Evolutionary conservation across 2,888 invertebrate species (phyloP).

Genomic region (Eustalomyia histrio): DNA sequence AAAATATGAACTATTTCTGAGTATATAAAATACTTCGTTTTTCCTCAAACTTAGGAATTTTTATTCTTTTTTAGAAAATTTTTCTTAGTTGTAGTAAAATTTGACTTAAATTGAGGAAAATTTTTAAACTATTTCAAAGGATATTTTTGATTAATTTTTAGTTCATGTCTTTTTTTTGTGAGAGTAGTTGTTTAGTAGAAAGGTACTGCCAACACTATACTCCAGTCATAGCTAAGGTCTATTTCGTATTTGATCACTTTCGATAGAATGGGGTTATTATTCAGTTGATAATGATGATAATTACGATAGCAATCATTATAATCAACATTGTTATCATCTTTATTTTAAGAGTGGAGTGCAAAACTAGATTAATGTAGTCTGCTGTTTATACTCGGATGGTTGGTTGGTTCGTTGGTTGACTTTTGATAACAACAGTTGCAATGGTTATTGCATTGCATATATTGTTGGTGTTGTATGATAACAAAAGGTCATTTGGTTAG

Average conservation of each 20-base stretch:
- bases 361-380: background rate
- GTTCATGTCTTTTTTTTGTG: no score
- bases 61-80: no score
- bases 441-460: constrained; percentile 3
- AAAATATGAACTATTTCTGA: no score
- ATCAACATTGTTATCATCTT: background rate
- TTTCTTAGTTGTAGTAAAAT: no score
- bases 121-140: no score
- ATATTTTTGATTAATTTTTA: no score
- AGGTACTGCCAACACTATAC: no score
- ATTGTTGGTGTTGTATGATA: constrained; percentile 39
- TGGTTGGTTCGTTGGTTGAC: background rate
- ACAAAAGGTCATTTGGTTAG: constrained; percentile 49
- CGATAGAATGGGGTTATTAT: background rate
- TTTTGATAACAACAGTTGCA: constrained; percentile 12
- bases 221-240: background rate
- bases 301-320: background rate
- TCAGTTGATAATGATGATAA: background rate
- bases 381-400: background rate
- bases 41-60: no score
- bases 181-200: no score
- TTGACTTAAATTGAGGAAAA: no score
- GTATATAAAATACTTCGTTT: no score
- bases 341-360: background rate
- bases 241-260: background rate